A percentile compares a stretch with the other conserved stretches of the same genome.
These are phyloP conservation scores for Meteorus colon DNA, from an alignment of 2,888 invertebrate genomes.

Conservation along the genomic window DNA sequence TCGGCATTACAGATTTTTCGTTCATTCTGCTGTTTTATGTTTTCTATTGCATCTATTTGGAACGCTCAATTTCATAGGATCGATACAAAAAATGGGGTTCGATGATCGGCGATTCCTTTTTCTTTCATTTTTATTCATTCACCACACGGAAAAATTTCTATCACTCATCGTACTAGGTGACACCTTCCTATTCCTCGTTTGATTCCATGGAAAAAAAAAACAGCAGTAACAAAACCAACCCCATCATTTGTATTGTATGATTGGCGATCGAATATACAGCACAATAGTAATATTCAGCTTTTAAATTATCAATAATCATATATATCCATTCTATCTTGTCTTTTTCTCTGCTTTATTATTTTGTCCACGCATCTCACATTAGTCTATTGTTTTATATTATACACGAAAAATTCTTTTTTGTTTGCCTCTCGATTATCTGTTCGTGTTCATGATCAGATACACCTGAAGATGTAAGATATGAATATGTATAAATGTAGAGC, in stretches of 20 bases:
- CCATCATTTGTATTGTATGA: conserved; percentile 51
- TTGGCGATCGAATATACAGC: conserved; percentile 61
- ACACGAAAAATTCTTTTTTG: conserved; percentile 35
- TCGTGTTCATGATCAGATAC: conserved; percentile 49
- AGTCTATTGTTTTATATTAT: conserved; percentile 17
- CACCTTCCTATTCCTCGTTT: not conserved
- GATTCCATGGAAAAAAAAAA: conserved; percentile 29
- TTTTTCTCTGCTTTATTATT: conserved; percentile 59
- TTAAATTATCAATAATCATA: conserved; percentile 73
- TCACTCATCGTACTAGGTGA: conserved; percentile 2
- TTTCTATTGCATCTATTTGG: conserved; percentile 46
- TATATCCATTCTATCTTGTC: conserved; percentile 58
- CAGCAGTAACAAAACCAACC: conserved; percentile 5
- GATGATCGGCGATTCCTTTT: conserved; percentile 51
- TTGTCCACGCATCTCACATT: conserved; percentile 28
- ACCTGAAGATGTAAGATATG: conserved; percentile 63
- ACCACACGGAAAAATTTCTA: conserved; percentile 13
- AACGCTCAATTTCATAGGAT: conserved; percentile 57
- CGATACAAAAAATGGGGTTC: conserved; percentile 59
- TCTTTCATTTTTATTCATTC: conserved; percentile 29
- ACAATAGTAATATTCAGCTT: conserved; percentile 67
- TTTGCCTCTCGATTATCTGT: conserved; percentile 32
- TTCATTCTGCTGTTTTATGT: conserved; percentile 45
- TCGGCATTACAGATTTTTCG: conserved; percentile 16
- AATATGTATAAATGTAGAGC: conserved; percentile 70